A percentile compares a stretch with the other conserved stretches of the same genome.
These are phyloP conservation scores for Perithous albicinctus DNA, from an alignment of 2,888 invertebrate species.

Conservation along the genomic window DNA sequence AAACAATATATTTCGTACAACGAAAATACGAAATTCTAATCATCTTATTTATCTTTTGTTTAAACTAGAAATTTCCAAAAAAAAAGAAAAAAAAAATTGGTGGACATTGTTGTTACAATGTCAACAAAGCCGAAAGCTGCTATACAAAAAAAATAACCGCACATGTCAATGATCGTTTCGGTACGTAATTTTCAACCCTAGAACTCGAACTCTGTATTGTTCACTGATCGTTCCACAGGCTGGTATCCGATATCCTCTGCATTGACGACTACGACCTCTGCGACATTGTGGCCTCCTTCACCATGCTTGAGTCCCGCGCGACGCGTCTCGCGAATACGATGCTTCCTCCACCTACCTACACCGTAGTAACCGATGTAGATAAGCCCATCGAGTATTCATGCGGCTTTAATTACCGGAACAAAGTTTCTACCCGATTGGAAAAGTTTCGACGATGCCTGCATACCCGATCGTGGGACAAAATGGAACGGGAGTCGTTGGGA, in stretches of 20 bases:
- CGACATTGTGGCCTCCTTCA: conserved; percentile 27
- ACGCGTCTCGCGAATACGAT: conserved; percentile 43
- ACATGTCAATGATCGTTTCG: conserved; percentile 34
- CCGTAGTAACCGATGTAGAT: conserved; percentile 68
- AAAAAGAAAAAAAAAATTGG: no score
- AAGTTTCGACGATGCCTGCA: conserved; percentile 83
- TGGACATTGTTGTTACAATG: no score
- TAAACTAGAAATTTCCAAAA: no score
- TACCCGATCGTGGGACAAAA: conserved; percentile 78
- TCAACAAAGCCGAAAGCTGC: neutral
- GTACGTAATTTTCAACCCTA: neutral
- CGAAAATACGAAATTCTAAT: no score
- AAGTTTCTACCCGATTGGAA: conserved; percentile 84
- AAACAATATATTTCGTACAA: no score
- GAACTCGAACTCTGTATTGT: conserved; percentile 25
- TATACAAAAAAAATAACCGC: conserved; percentile 21
- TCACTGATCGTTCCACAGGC: conserved; percentile 22
- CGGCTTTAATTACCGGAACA: conserved; percentile 84
- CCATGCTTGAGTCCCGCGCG: conserved; percentile 37
- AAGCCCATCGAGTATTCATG: conserved; percentile 82
- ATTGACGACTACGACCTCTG: conserved; percentile 38
- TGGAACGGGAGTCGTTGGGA: conserved; percentile 49
- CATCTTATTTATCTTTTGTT: no score
- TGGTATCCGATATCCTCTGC: conserved; percentile 3
- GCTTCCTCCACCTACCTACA: conserved; percentile 50